Evolutionary conservation across 2,113 vertebrate genomes (phyloP), one percentile per base, ranked within the genome.

Genomic region (Nansenia antarctica): DNA sequence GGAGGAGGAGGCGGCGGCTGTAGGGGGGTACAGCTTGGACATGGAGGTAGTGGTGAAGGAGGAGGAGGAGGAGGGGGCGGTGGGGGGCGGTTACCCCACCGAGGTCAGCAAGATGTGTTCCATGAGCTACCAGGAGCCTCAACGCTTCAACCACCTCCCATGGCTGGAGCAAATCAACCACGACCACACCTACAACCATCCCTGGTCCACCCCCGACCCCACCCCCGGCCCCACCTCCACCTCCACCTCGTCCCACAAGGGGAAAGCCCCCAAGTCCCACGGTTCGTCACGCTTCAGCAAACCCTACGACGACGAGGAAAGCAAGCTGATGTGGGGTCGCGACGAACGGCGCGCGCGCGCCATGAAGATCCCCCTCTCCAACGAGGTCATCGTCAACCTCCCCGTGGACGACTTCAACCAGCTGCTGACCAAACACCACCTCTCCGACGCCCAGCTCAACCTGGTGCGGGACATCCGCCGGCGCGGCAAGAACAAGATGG

Each of bases 401-500:
- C 96, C 96, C 0, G 97, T 98, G 71, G 97, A 99, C 30, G 94
- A 98, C 78, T 98, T 99, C 82, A 99, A 98, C 7, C 92, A 95
- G 73, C 91, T 99, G 0, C 90, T 99, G 24, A 91, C 92, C 75
- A 94, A 92, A 62, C 90, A 93, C 85, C 92, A 92, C 52, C 92
- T 99, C 11, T 95, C 81, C 0, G 94, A 96, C 62, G 92, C 94
- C 0, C 98, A 99, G 89, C 93, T 98, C 0, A 85, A 86, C 63
- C 93, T 99, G 0, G 86, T 99, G 84, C 92, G 95, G 3, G 96
- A 99, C 87, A 99, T 99, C 68, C 86, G 98, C 1, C 89, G 98
- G 34, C 91, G 98, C 0, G 98, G 98, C 24, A 99, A 99, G 86
- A 99, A 99, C 90, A 99, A 99, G 87, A 94, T 98, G 85, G 98